These are phyloP conservation scores for Nicator chloris DNA, from an alignment of 2,113 vertebrate genomes.

Conservation along the genomic window DNA sequence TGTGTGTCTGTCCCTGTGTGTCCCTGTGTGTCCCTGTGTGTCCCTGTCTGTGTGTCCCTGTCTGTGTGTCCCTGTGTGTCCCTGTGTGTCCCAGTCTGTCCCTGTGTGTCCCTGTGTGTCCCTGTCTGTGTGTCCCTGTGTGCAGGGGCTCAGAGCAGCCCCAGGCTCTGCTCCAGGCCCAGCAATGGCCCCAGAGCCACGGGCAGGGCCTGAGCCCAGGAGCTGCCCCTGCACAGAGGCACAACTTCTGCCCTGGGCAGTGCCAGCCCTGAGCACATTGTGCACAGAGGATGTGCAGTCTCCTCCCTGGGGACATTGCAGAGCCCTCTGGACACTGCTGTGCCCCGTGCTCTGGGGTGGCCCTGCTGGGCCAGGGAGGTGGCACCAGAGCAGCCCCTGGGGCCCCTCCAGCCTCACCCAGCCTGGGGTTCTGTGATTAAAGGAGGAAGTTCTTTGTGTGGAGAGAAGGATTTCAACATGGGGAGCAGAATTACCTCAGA, in stretches of 20 bases:
- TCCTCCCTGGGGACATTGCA: neutral
- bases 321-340: neutral
- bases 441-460: neutral
- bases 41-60: no score
- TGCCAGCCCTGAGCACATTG: no score
- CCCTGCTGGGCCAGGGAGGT: neutral
- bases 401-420: neutral
- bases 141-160: no score
- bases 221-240: no score
- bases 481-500: neutral
- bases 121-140: no score
- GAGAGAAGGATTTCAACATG: neutral
- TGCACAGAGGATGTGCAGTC: no score
- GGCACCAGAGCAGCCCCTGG: neutral
- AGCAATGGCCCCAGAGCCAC: no score
- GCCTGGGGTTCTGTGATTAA: rapidly evolving
- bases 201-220: no score
- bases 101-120: no score
- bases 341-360: neutral
- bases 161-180: no score
- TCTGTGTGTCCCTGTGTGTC: neutral
- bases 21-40: neutral
- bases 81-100: no score
- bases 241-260: no score
- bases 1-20: neutral